These are phyloP conservation scores for Drosophila orena DNA, from an alignment of 1,140 invertebrate genomes.

Conservation along the genomic window DNA sequence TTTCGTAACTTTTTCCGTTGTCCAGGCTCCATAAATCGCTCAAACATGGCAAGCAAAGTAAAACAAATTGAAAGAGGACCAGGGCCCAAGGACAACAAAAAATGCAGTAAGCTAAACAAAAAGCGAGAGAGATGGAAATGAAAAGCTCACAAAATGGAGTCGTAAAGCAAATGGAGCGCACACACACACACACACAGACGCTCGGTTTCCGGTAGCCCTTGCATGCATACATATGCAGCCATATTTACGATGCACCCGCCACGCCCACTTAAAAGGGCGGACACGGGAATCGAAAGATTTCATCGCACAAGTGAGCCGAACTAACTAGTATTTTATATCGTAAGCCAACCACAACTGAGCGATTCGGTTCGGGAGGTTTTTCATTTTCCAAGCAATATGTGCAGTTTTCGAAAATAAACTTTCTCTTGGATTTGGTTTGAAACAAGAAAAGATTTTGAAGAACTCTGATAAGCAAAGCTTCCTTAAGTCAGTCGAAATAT, in stretches of 20 bases:
- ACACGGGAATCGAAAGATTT: constrained; percentile 10
- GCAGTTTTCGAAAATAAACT: too few species aligned
- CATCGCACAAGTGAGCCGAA: constrained; percentile 7
- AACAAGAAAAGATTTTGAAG: too few species aligned
- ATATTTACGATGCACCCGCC: constrained; percentile 68
- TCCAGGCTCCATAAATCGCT: constrained; percentile 73
- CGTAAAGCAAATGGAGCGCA: constrained; percentile 72
- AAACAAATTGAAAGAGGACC: constrained; percentile 68
- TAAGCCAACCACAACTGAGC: not conserved
- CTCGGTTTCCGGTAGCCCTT: constrained; percentile 29
- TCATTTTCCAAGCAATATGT: too few species aligned
- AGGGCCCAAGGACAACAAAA: constrained; percentile 6
- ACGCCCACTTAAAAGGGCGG: constrained; percentile 15
- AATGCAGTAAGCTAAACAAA: constrained; percentile 28
- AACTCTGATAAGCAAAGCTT: too few species aligned
- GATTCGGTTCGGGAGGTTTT: not conserved
- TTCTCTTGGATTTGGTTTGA: too few species aligned
- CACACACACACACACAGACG: constrained; percentile 6
- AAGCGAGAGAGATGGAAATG: constrained; percentile 57
- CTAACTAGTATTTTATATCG: not conserved
- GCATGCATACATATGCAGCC: constrained; percentile 63
- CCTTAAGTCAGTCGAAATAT: not conserved
- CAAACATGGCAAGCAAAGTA: constrained; percentile 75
- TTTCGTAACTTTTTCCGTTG: constrained; percentile 37
- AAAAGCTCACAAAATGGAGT: constrained; percentile 75